A percentile compares a stretch with the other conserved stretches of the same genome.
These are phyloP conservation scores for Calonectris borealis DNA, from an alignment of 2,113 vertebrate species.

Conservation along the genomic window DNA sequence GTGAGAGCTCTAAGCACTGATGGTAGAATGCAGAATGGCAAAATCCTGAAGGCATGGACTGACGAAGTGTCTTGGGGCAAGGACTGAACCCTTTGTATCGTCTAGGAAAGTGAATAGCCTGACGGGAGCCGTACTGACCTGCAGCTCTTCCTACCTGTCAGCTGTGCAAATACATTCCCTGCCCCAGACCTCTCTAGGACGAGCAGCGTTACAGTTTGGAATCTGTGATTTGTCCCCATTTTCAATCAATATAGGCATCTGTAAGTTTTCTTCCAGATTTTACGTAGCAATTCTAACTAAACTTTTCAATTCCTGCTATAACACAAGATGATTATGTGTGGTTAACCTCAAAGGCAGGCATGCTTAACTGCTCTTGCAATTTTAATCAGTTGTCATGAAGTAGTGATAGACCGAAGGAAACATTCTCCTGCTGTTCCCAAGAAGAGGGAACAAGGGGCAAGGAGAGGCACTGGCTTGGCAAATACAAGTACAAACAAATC, in stretches of 20 bases:
- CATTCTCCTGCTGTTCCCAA: neutral
- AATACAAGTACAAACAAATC: neutral
- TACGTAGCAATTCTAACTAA: neutral
- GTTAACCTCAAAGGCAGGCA: neutral
- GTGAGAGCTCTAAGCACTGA: neutral
- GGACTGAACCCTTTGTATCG: neutral
- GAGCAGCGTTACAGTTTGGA: neutral
- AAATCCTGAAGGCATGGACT: neutral
- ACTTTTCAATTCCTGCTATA: neutral
- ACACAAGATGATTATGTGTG: neutral
- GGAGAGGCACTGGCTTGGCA: neutral
- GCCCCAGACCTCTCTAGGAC: neutral
- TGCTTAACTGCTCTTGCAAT: neutral
- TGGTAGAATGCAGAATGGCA: neutral
- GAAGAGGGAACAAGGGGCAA: neutral
- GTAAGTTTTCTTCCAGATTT: neutral
- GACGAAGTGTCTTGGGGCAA: neutral
- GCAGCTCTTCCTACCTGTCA: neutral
- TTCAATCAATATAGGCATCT: neutral
- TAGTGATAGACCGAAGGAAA: neutral
- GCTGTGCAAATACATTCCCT: neutral
- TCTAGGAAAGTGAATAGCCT: neutral
- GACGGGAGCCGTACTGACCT: neutral
- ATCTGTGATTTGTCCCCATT: neutral
- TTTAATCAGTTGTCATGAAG: neutral